Conservation (phyloP, 2,888 invertebrate species). For the Cyaniris semiargus region DNA sequence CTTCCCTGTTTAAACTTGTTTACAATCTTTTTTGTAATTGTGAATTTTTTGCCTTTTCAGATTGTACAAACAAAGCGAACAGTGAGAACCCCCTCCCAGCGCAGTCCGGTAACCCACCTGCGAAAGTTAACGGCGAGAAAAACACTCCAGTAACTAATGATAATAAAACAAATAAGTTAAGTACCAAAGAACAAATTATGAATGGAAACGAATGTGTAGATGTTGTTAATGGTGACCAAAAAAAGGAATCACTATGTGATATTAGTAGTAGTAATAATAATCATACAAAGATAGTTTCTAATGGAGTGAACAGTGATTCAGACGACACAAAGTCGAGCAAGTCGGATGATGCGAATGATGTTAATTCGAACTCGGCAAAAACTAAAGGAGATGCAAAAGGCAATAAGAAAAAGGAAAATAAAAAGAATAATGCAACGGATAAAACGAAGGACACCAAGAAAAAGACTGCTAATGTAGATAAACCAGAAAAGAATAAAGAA, state of each 20-base stretch:
- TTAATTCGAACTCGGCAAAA: constrained; percentile 50
- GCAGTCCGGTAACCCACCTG: constrained; percentile 53
- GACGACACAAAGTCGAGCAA: constrained; percentile 67
- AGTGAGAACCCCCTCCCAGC: constrained; percentile 60
- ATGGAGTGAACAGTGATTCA: constrained; percentile 70
- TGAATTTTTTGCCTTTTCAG: constrained; percentile 50
- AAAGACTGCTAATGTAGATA: constrained; percentile 52
- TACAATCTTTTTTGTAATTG: neutral
- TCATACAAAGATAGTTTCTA: constrained; percentile 69
- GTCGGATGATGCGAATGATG: constrained; percentile 60
- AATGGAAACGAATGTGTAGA: constrained; percentile 66
- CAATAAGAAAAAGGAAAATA: constrained; percentile 65
- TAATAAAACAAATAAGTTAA: constrained; percentile 60
- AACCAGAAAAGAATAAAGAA: constrained; percentile 53
- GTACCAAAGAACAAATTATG: constrained; percentile 73
- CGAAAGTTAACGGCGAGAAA: constrained; percentile 64
- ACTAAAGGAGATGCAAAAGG: constrained; percentile 57
- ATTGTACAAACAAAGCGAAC: constrained; percentile 61
- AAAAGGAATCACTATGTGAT: constrained; percentile 75
- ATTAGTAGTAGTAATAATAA: constrained; percentile 76
- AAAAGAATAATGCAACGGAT: constrained; percentile 58
- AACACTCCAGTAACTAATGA: constrained; percentile 56
- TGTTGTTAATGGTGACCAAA: constrained; percentile 68
- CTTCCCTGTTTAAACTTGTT: constrained; percentile 9
- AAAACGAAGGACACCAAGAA: constrained; percentile 61